Evolutionary conservation across 2,797 vertebrate genomes (phyloP).

Genomic region (Sylvia borin): DNA sequence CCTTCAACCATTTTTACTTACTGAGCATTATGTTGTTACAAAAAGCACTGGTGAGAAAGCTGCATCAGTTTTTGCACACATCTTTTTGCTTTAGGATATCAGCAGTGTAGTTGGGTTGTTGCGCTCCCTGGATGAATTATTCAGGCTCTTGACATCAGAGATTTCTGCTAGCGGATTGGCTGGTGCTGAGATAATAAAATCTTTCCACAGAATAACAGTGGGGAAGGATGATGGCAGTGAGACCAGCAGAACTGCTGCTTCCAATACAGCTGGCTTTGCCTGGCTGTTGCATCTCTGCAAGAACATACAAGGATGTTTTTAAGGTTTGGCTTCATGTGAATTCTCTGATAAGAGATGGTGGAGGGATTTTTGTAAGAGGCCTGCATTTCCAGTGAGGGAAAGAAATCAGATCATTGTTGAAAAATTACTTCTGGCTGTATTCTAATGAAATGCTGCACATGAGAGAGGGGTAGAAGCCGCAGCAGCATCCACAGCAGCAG

Average conservation of each 20-base stretch:
- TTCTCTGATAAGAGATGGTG: background rate
- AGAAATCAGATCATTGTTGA: background rate
- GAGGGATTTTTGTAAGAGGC: slow-evolving; percentile 4
- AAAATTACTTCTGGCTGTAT: slow-evolving; percentile 8
- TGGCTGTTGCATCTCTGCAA: slow-evolving; percentile 8
- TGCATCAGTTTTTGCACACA: slow-evolving; percentile 9
- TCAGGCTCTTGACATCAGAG: slow-evolving; percentile 81
- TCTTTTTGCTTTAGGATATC: slow-evolving; percentile 38
- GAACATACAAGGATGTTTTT: slow-evolving; percentile 15
- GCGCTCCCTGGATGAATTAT: slow-evolving; percentile 70
- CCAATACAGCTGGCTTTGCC: slow-evolving; percentile 28
- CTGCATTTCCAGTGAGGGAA: slow-evolving; percentile 1
- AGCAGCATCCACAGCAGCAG: background rate
- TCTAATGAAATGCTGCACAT: background rate
- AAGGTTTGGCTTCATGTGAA: slow-evolving; percentile 36
- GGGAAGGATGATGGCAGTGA: slow-evolving; percentile 70
- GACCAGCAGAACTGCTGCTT: slow-evolving; percentile 48
- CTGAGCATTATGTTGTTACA: background rate
- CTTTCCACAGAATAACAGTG: slow-evolving; percentile 73
- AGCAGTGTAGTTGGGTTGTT: slow-evolving; percentile 25
- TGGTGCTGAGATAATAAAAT: slow-evolving; percentile 76
- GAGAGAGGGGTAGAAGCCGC: background rate
- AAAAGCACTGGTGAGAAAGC: background rate
- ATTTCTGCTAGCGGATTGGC: slow-evolving; percentile 80
- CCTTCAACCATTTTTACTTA: background rate